Evolutionary conservation across 2,113 vertebrate species (phyloP).

Genomic region (Brienomyrus longianalis): DNA sequence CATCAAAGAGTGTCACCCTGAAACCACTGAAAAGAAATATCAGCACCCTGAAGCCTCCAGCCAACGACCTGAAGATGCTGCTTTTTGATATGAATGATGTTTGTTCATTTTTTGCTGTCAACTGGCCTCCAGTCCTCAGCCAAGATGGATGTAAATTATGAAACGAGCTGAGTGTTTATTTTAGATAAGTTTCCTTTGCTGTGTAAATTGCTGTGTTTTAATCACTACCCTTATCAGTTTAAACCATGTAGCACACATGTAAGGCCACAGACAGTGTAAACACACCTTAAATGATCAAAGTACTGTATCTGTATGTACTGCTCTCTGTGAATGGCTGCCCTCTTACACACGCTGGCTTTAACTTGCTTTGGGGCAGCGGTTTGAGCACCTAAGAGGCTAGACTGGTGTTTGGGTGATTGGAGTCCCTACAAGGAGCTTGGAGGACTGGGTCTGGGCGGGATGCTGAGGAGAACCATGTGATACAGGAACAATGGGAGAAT

Average conservation of each 20-base stretch:
- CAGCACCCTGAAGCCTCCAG: not conserved
- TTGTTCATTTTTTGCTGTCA: not conserved
- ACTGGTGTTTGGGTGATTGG: not conserved
- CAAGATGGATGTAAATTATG: not conserved
- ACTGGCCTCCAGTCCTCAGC: not conserved
- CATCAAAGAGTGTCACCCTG: not conserved
- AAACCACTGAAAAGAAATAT: not conserved
- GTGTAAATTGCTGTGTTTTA: slow-evolving; percentile 9
- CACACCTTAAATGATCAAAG: not conserved
- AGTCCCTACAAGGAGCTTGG: not conserved
- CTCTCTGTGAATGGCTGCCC: not conserved
- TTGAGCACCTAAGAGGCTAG: not conserved
- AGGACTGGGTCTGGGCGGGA: not conserved
- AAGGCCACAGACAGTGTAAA: not conserved
- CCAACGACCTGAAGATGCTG: not conserved
- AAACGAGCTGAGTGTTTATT: slow-evolving; percentile 4
- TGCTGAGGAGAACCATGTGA: not conserved
- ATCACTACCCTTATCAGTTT: slow-evolving; percentile 5
- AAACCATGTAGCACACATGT: not conserved
- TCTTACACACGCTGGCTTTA: not conserved
- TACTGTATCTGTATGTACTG: not conserved
- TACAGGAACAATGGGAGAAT: not conserved
- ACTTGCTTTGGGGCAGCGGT: not conserved
- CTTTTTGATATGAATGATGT: not conserved
- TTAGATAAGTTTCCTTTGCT: not conserved